Conservation (phyloP, 2,888 invertebrate species). For the Osedax fenrisi region DNA sequence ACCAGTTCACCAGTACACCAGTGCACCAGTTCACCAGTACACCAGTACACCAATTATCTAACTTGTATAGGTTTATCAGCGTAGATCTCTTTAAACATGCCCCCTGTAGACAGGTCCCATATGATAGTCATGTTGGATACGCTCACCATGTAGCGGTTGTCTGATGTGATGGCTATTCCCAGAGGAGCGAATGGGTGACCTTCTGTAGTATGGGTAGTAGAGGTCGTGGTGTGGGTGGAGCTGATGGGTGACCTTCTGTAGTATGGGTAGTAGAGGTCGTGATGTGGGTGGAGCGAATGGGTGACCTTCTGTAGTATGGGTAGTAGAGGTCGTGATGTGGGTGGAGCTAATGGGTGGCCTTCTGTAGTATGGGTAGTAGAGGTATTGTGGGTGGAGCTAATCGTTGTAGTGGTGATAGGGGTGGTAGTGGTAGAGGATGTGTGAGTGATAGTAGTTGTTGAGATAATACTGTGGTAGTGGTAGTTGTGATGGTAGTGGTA, state of each 20-base stretch:
- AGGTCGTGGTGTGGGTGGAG: too few species aligned
- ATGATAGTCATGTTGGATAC: conserved; percentile 92
- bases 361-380: conserved; percentile 58
- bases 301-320: conserved; percentile 68
- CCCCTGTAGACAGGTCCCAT: conserved; percentile 88
- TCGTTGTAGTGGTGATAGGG: too few species aligned
- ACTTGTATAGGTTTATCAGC: conserved; percentile 55
- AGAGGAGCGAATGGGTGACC: conserved; percentile 82
- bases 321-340: too few species aligned
- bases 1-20: too few species aligned
- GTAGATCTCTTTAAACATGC: conserved; percentile 73
- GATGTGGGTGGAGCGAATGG: conserved; percentile 77
- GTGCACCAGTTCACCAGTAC: too few species aligned
- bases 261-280: too few species aligned
- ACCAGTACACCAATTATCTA: too few species aligned
- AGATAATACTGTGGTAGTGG: too few species aligned
- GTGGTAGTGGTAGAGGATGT: too few species aligned
- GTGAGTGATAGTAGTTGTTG: too few species aligned
- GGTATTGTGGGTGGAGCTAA: too few species aligned
- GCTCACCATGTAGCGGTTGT: conserved; percentile 65
- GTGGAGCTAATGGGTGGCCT: conserved; percentile 82
- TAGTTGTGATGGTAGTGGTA: too few species aligned
- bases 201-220: conserved; percentile 58
- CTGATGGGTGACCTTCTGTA: conserved; percentile 86
- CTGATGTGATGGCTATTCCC: conserved; percentile 47